Conservation (phyloP, 2,888 invertebrate genomes). For the Drosophila gaucha region DNA sequence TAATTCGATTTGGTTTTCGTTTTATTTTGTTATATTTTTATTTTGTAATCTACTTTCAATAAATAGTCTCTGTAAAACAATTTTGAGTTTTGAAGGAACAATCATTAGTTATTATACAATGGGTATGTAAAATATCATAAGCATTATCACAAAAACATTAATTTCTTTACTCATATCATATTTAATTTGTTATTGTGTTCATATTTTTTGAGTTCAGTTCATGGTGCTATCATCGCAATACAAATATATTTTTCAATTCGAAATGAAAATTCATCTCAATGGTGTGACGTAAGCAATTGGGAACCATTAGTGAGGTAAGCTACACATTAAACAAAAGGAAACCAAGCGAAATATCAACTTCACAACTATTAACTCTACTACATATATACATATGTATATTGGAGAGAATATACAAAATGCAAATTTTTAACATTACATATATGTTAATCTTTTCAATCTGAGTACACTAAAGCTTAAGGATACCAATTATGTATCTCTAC, state of each 20-base stretch:
- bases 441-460: neutral
- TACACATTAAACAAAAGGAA: conserved; percentile 85
- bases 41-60: conserved; percentile 47
- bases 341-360: conserved; percentile 34
- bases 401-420: conserved; percentile 8
- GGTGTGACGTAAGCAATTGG: conserved; percentile 85
- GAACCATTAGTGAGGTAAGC: conserved; percentile 85
- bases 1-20: conserved; percentile 19
- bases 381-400: conserved; percentile 1
- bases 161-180: neutral
- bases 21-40: conserved; percentile 16
- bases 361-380: conserved; percentile 5
- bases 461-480: conserved; percentile 18
- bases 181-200: conserved; percentile 25
- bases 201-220: conserved; percentile 65
- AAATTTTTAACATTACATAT: conserved; percentile 19
- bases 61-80: conserved; percentile 35
- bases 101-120: conserved; percentile 64
- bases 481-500: conserved; percentile 24
- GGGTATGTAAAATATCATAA: conserved; percentile 56
- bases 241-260: conserved; percentile 54
- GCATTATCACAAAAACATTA: conserved; percentile 14
- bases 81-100: conserved; percentile 47
- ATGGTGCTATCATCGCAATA: conserved; percentile 81
- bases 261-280: conserved; percentile 81